These are phyloP conservation scores for Caenorhabditis wallacei DNA, from an alignment of 2,888 invertebrate species.

Conservation along the genomic window DNA sequence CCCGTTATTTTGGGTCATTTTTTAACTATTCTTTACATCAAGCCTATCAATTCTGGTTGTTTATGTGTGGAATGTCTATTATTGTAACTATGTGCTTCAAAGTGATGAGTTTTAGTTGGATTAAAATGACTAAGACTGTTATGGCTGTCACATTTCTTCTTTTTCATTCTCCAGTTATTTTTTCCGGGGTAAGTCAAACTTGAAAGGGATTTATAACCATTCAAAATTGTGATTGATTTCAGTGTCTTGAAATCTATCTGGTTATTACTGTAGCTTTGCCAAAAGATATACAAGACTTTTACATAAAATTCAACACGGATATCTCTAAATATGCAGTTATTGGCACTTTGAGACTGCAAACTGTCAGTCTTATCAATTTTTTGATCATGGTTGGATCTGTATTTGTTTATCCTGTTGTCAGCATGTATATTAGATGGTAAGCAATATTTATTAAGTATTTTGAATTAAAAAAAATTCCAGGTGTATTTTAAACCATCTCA, in stretches of 20 bases:
- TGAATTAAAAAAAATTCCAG: neutral
- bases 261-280: conserved; percentile 11
- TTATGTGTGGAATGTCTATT: conserved; percentile 33
- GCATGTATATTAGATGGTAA: neutral
- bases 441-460: neutral
- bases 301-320: neutral
- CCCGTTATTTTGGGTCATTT: neutral
- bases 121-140: neutral
- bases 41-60: conserved; percentile 29
- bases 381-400: conserved; percentile 21
- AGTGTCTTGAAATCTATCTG: conserved; percentile 9
- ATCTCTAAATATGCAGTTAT: neutral
- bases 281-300: conserved; percentile 10
- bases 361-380: conserved; percentile 23
- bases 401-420: conserved; percentile 4
- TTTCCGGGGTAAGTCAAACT: conserved; percentile 32
- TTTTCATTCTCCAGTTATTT: conserved; percentile 20
- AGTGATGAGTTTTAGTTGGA: neutral
- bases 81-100: conserved; percentile 46
- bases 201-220: neutral
- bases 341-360: conserved; percentile 11
- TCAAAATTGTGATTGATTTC: neutral
- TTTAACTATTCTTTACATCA: conserved; percentile 26
- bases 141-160: conserved; percentile 4
- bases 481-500: conserved; percentile 1